phyloP scores from a whole-genome alignment of 2,797 vertebrate genomes.

The Macrochelys suwanniensis region DNA sequence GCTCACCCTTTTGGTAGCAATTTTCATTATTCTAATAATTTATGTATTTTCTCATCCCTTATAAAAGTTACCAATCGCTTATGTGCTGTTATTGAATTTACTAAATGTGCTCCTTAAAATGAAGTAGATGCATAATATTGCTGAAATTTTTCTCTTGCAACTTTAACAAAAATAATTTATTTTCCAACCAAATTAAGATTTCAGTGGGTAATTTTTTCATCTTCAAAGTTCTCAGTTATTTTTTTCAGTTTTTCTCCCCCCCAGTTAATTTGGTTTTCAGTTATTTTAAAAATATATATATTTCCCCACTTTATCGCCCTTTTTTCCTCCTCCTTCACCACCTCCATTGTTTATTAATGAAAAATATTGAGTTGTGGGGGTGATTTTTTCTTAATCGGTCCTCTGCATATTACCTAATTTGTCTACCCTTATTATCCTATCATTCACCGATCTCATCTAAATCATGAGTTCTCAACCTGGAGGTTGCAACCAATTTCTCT shows the following conservation, averaged over 20 bases:
- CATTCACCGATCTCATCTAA: background rate
- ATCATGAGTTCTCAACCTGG: rapidly evolving
- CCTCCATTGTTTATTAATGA: background rate
- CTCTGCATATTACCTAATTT: background rate
- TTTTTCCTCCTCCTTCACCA: background rate
- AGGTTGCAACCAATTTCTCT: background rate
- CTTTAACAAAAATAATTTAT: background rate
- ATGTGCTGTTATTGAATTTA: background rate
- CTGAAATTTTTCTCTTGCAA: background rate
- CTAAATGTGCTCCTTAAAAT: background rate
- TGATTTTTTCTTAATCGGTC: background rate
- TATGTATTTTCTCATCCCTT: background rate
- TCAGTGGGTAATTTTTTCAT: background rate
- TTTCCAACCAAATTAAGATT: background rate
- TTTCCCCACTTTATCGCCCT: background rate
- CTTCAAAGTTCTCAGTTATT: background rate
- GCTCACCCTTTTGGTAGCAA: rapidly evolving
- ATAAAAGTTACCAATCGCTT: background rate
- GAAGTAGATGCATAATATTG: background rate
- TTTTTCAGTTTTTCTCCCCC: too few species aligned
- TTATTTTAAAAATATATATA: background rate
- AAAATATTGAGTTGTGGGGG: background rate
- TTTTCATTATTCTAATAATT: background rate
- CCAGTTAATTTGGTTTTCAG: background rate
- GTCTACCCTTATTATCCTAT: background rate